Evolutionary conservation across 2,113 vertebrate species (phyloP).

Genomic region (Blennius ocellaris): DNA sequence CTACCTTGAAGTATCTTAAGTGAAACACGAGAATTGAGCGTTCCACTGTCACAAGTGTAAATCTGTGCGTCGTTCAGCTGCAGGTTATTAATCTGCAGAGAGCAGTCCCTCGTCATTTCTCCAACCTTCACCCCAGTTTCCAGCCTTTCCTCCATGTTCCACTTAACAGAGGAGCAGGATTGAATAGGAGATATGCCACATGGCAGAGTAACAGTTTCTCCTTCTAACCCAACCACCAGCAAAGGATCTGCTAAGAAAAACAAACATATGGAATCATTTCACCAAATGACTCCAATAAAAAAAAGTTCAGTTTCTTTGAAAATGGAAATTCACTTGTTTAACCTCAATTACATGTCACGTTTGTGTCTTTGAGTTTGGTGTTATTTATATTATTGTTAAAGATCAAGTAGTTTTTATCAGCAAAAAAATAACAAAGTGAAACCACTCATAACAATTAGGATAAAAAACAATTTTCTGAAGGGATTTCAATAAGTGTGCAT

Average conservation of each 20-base stretch:
- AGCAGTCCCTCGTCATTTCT: slow-evolving; percentile 50
- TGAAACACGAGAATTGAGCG: slow-evolving; percentile 12
- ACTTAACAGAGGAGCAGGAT: slow-evolving; percentile 57
- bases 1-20: slow-evolving; percentile 57
- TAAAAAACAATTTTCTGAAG: too few species aligned
- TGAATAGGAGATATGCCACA: slow-evolving; percentile 34
- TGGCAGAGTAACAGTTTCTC: slow-evolving; percentile 53
- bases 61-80: slow-evolving; percentile 15
- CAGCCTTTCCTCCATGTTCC: slow-evolving; percentile 18
- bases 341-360: too few species aligned
- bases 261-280: not conserved
- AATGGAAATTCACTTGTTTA: too few species aligned
- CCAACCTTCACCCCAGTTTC: slow-evolving; percentile 47
- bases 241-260: slow-evolving; percentile 15
- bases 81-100: slow-evolving; percentile 53
- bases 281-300: not conserved
- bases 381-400: too few species aligned
- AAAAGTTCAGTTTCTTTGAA: too few species aligned
- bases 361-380: too few species aligned
- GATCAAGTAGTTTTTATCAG: too few species aligned
- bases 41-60: slow-evolving; percentile 51
- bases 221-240: slow-evolving; percentile 26
- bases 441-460: too few species aligned
- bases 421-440: too few species aligned
- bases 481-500: too few species aligned